Evolutionary conservation across 2,113 vertebrate species (phyloP).

Genomic region (Ranitomeya variabilis): DNA sequence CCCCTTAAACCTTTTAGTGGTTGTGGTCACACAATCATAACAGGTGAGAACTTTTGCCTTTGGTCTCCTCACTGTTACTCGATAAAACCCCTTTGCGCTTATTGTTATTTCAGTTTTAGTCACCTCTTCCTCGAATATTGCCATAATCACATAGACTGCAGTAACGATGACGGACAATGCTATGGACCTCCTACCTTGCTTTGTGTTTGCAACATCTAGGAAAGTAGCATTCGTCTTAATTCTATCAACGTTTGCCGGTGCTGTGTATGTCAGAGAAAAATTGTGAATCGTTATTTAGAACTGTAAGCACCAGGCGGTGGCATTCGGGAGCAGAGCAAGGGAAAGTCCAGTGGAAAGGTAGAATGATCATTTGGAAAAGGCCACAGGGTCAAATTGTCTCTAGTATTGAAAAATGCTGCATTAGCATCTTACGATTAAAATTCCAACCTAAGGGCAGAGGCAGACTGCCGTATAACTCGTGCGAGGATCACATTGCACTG

Average conservation of each 20-base stretch:
- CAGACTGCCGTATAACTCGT: too few relatives aligned
- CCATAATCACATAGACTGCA: neutral
- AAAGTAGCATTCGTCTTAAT: conserved; percentile 98
- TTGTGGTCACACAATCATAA: too few relatives aligned
- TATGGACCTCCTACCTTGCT: conserved; percentile 89
- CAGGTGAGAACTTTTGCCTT: too few relatives aligned
- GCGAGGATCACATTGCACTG: too few relatives aligned
- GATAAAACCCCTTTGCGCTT: too few relatives aligned
- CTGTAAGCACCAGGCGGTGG: conserved; percentile 60
- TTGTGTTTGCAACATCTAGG: conserved; percentile 99
- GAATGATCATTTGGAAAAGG: neutral
- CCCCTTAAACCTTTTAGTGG: too few relatives aligned
- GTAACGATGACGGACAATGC: neutral
- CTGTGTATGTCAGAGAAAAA: conserved; percentile 93
- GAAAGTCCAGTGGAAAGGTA: neutral
- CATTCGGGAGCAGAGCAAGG: neutral
- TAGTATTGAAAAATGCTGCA: neutral
- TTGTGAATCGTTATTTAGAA: conserved; percentile 89
- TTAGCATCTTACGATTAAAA: neutral
- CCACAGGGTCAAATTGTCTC: too few relatives aligned
- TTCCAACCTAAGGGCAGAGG: neutral
- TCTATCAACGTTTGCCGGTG: conserved; percentile 82
- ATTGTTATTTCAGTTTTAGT: too few relatives aligned
- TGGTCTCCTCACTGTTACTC: too few relatives aligned
- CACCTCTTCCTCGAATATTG: neutral